Evolutionary conservation across 2,113 vertebrate genomes (phyloP), one percentile per base, ranked within the genome.

Genomic region (Speoplatyrhinus poulsoni): DNA sequence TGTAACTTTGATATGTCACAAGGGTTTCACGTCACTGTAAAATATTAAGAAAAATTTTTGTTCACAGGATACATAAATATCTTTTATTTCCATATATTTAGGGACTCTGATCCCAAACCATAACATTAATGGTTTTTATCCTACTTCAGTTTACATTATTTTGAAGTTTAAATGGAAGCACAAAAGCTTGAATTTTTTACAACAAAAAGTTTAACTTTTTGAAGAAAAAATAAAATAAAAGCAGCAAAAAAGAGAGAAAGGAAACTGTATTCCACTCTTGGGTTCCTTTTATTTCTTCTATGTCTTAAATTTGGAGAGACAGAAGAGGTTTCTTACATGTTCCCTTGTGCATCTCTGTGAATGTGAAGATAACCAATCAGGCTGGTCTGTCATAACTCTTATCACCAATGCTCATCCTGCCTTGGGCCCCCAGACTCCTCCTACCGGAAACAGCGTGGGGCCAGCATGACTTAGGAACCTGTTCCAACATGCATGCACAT

Each of bases 401-500:
- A 72, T 86, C 77, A 84, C 84, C 85, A 91, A 92, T 82, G 86
- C 83, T 87, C 87, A 84, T 91, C 89, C 93, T 93, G 92, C 86
- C 88, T 92, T 88, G 82, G 89, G 86, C 92, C 76, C 87, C 84
- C 90, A 90, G 85, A 57, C 92, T 90, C 94, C 94, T 94, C 92
- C 93, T 93, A 92, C 85, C 77, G 86, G 41, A 64, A 36, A 9
- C 16, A 17, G 56, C 73, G 79, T 86, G 92, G 88, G 93, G 93
- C 94, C 85, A 94, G 96, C 95, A 97, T 97, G 96, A 94, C 93
- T 94, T 82, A 91, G 93, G 92, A 95, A 93, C 71, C 90, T 89
- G 92, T 94, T 96, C 94, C 92, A 90, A 95, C 94, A 95, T 95
- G 97, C 97, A 99, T 99, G 96, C 95, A 94, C 89, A 80, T 96